These are phyloP conservation scores for Petrocephalus schoutedeni DNA, from an alignment of 2,797 vertebrate genomes.

Conservation along the genomic window DNA sequence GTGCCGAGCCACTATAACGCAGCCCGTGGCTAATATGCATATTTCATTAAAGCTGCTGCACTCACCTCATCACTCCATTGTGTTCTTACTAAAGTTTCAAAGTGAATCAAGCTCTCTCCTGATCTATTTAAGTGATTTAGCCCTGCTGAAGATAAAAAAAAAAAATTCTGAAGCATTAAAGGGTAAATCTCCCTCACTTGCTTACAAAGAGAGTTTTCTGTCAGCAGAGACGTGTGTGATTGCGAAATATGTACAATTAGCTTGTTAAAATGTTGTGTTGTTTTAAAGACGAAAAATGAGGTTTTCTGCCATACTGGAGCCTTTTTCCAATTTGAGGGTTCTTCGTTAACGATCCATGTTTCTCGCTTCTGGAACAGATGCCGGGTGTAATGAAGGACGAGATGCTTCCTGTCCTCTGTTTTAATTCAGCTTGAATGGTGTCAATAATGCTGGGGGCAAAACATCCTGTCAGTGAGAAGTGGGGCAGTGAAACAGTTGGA, in stretches of 20 bases:
- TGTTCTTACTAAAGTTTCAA: constrained; percentile 6
- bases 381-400: background rate
- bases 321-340: background rate
- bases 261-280: background rate
- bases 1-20: background rate
- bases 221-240: background rate
- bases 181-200: background rate
- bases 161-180: background rate
- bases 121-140: background rate
- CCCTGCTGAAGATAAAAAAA: background rate
- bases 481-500: background rate
- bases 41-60: background rate
- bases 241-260: background rate
- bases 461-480: background rate
- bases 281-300: background rate
- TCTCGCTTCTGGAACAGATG: background rate
- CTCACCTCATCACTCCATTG: background rate
- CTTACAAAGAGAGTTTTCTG: background rate
- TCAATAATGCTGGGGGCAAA: background rate
- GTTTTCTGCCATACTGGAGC: background rate
- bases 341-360: background rate
- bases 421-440: background rate
- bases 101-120: background rate
- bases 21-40: background rate
- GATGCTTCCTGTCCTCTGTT: background rate